Conservation (phyloP, 2,113 vertebrate genomes). For the Periophthalmodon schlosseri region DNA sequence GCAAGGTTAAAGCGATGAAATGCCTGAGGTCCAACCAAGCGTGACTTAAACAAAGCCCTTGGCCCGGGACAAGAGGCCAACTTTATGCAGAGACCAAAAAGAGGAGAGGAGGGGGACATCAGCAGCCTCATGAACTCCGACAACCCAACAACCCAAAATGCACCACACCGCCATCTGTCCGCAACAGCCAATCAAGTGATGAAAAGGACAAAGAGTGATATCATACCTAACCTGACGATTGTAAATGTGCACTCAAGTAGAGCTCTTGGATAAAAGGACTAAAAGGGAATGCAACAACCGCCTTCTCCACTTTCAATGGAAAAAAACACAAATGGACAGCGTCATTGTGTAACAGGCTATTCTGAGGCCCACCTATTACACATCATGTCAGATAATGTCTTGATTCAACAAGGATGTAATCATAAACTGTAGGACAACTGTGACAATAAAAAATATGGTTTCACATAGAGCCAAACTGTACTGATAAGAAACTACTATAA, state of each 20-base stretch:
- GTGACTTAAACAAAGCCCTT: constrained; percentile 91
- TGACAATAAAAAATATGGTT: not conserved
- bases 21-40: constrained; percentile 90
- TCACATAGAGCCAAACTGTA: not conserved
- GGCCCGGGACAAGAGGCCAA: constrained; percentile 87
- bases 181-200: constrained; percentile 71
- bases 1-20: constrained; percentile 95
- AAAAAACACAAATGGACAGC: constrained; percentile 4
- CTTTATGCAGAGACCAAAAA: constrained; percentile 77
- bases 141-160: constrained; percentile 77
- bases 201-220: constrained; percentile 70
- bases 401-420: not conserved
- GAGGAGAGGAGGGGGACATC: constrained; percentile 54
- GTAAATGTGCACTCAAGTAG: constrained; percentile 66
- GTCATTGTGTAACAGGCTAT: constrained; percentile 1
- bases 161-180: constrained; percentile 75
- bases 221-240: constrained; percentile 69
- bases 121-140: constrained; percentile 71
- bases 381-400: not conserved
- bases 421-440: not conserved
- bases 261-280: constrained; percentile 55
- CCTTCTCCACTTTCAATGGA: constrained; percentile 6
- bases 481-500: not conserved
- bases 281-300: constrained; percentile 13
- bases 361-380: not conserved